These are phyloP conservation scores for Rhabdophis nuchalis DNA, from an alignment of 2,797 vertebrate species.

Conservation along the genomic window DNA sequence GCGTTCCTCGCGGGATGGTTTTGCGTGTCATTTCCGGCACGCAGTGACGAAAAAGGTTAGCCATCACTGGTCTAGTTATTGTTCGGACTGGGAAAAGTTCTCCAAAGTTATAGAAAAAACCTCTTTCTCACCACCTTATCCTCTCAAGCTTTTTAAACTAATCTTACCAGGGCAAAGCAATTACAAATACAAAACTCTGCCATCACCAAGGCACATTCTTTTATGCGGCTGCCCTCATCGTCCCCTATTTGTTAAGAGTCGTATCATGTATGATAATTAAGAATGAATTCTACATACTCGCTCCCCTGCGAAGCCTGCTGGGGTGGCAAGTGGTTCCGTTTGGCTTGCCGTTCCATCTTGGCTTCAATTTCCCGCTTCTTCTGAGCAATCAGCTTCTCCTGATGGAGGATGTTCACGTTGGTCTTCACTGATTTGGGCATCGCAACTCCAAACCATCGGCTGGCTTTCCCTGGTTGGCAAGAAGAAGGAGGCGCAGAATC, in stretches of 20 bases:
- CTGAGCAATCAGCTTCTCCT: conserved; percentile 94
- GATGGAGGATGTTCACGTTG: conserved; percentile 87
- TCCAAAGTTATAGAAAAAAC: background rate
- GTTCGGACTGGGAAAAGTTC: background rate
- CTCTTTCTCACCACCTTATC: background rate
- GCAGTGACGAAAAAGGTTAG: no score
- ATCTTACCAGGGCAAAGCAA: background rate
- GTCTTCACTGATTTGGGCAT: conserved; percentile 81
- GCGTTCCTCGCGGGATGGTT: no score
- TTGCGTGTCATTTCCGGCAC: no score
- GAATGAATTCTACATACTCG: conserved; percentile 62
- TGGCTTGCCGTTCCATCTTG: conserved; percentile 84
- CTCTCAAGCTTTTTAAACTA: background rate
- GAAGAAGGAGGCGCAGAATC: background rate
- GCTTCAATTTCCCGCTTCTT: conserved; percentile 96
- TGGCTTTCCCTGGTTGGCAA: conserved; percentile 77
- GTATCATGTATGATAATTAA: background rate
- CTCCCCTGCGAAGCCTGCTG: conserved; percentile 71
- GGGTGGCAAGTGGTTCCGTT: conserved; percentile 64
- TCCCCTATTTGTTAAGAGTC: background rate
- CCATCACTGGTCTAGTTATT: no score
- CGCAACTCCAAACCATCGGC: conserved; percentile 78
- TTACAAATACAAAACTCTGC: background rate
- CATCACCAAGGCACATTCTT: background rate
- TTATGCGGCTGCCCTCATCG: background rate